Evolutionary conservation across 2,113 vertebrate genomes (phyloP), one percentile per base, ranked within the genome.

Genomic region (Oophaga pumilio): DNA sequence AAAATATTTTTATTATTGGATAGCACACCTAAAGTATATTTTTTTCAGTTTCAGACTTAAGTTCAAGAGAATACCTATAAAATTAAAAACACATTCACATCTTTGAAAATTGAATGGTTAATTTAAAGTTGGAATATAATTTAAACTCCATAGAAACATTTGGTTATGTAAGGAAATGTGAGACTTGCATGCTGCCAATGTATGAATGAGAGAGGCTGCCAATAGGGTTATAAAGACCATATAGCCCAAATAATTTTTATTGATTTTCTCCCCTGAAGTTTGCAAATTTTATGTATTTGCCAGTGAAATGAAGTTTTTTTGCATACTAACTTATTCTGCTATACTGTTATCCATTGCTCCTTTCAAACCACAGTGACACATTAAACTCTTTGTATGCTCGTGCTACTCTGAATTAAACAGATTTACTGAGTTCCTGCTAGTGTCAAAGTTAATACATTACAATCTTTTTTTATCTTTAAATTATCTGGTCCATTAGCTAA

Each of bases 381-480:
- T 76, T 53, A 52, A 4, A 43, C 74, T 17, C 49, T 76, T 4
- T 77, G n/a, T 13, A 77, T 52, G 43, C n/a, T 20, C n/a, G 50
- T 2, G 14, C 76, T 53, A 5, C 76, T 53, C 76, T 24, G 50
- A 77, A 56, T 77, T 56, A 53, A 77, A 77, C 50, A 53, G 49
- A 77, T 77, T 77, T 77, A 56, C 3, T 24, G 76, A 77, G 50
- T 56, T 77, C 76, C 53, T 77, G 76, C 76, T 24, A 53, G 76
- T 77, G 28, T 56, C 76, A 52, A 77, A 77, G 76, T 77, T 77
- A 77, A 77, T 77, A 50, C n/a, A 77, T 56, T 53, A 53, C n/a
- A 56, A 24, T 53, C 18, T 77, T 77, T 77, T 77, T 56, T 76
- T 24, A 77, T 77, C 76, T 77, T 77, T 77, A 77, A 77, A 77